A percentile compares a stretch with the other conserved stretches of the same genome.
Conservation (phyloP, 2,113 vertebrate genomes). For the Myocastor coypus region DNA sequence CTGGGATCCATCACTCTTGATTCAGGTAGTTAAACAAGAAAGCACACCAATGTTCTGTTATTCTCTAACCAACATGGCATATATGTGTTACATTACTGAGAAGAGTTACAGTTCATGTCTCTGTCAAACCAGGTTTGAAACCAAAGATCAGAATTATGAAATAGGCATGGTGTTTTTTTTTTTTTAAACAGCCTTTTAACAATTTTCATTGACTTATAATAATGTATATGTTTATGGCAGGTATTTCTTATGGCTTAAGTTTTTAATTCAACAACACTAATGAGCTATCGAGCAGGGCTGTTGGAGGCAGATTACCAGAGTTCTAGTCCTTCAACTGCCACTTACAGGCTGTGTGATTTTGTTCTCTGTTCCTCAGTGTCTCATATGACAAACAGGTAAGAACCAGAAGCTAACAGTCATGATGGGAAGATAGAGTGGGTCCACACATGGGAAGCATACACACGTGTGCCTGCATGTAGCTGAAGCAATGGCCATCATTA, state of each 20-base stretch:
- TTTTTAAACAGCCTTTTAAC: neutral
- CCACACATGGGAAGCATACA: neutral
- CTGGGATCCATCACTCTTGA: neutral
- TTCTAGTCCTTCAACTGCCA: neutral
- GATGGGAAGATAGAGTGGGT: neutral
- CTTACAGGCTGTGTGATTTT: neutral
- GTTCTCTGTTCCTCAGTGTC: neutral
- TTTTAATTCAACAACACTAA: neutral
- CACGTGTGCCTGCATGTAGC: neutral
- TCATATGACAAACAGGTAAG: neutral
- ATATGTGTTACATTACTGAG: neutral
- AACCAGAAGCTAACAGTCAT: neutral
- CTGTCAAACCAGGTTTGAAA: constrained; percentile 16
- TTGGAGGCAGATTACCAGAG: neutral
- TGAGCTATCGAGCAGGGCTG: neutral
- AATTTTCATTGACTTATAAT: neutral
- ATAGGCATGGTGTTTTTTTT: neutral
- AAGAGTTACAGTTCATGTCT: neutral
- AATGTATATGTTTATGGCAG: neutral
- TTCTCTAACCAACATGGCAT: neutral
- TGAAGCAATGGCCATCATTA: neutral
- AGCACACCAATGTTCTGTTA: neutral
- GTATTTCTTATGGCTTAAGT: constrained; percentile 18
- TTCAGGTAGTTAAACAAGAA: neutral
- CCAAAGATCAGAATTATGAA: neutral